Percentiles rank a stretch among this genome's conserved stretches.
Evolutionary conservation across 1,140 invertebrate genomes (phyloP).

Genomic region (Leptestheria dahalacensis): DNA sequence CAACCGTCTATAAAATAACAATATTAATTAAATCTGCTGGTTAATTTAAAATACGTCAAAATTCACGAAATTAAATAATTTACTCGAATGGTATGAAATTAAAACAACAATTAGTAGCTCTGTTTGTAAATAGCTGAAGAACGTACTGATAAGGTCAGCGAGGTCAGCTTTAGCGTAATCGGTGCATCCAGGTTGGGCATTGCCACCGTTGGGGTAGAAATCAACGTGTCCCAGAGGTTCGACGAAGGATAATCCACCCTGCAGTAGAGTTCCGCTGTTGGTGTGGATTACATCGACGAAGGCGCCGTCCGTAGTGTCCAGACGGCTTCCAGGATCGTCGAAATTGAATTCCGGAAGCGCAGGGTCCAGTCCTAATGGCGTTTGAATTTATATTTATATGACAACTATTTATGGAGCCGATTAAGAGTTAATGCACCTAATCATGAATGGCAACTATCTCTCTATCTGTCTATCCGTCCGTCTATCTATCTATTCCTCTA

Average conservation of each 20-base stretch:
- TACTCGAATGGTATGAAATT: too few relatives aligned
- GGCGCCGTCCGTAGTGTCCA: conserved; percentile 32
- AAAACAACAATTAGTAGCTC: too few relatives aligned
- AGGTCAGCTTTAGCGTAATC: conserved; percentile 18
- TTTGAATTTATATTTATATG: conserved; percentile 20
- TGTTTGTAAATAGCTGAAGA: too few relatives aligned
- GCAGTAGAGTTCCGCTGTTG: conserved; percentile 27
- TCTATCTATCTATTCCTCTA: too few relatives aligned
- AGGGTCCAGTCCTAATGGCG: conserved; percentile 35
- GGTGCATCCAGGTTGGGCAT: conserved; percentile 48
- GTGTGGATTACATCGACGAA: conserved; percentile 41
- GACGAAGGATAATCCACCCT: conserved; percentile 36
- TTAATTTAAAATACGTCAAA: too few relatives aligned
- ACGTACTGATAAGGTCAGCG: conserved; percentile 21
- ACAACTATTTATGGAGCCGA: too few relatives aligned
- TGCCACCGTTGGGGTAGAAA: conserved; percentile 45
- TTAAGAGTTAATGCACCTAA: too few relatives aligned
- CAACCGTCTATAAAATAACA: conserved; percentile 27
- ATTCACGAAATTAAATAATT: too few relatives aligned
- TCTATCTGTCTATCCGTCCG: too few relatives aligned
- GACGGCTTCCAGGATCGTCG: conserved; percentile 27
- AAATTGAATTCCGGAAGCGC: conserved; percentile 35
- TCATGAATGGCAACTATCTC: too few relatives aligned
- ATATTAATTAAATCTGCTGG: conserved; percentile 1
- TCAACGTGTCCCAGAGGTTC: conserved; percentile 38